phyloP scores from a whole-genome alignment of 2,113 vertebrate species.

The Oncorhynchus gorbuscha region DNA sequence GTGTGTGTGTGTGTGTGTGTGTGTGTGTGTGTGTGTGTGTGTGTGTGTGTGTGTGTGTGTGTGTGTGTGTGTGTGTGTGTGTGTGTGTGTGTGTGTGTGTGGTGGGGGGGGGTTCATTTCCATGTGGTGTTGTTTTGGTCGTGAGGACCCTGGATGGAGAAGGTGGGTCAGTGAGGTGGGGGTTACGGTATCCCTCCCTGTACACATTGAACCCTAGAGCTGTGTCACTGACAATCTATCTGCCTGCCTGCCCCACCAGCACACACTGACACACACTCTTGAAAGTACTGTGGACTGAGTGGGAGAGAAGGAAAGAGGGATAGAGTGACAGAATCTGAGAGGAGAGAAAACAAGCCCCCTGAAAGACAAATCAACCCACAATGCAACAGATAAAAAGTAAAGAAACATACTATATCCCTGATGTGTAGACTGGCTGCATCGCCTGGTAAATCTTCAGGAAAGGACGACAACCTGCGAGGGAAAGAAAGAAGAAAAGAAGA shows the following conservation, averaged over 20 bases:
- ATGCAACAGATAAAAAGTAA: constrained; percentile 20
- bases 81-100: no score
- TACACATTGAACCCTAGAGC: background rate
- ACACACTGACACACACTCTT: constrained; percentile 4
- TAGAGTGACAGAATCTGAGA: constrained; percentile 4
- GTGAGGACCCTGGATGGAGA: background rate
- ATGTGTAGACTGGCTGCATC: constrained; percentile 97
- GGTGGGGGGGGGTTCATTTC: background rate
- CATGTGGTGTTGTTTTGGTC: background rate
- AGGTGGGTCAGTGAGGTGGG: background rate
- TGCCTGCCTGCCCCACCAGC: background rate
- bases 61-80: no score
- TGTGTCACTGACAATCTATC: background rate
- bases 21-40: no score
- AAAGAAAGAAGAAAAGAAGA: background rate
- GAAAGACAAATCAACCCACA: constrained; percentile 1
- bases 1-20: no score
- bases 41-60: no score
- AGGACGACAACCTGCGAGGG: constrained; percentile 87
- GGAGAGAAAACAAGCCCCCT: constrained; percentile 9
- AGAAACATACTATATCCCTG: constrained; percentile 90
- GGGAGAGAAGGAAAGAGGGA: background rate
- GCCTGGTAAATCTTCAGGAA: constrained; percentile 99
- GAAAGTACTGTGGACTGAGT: background rate
- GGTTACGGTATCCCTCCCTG: background rate